Evolutionary conservation across 35 echinoderm and acorn worm species (phyloP).

Genomic region (Apostichopus californicus): DNA sequence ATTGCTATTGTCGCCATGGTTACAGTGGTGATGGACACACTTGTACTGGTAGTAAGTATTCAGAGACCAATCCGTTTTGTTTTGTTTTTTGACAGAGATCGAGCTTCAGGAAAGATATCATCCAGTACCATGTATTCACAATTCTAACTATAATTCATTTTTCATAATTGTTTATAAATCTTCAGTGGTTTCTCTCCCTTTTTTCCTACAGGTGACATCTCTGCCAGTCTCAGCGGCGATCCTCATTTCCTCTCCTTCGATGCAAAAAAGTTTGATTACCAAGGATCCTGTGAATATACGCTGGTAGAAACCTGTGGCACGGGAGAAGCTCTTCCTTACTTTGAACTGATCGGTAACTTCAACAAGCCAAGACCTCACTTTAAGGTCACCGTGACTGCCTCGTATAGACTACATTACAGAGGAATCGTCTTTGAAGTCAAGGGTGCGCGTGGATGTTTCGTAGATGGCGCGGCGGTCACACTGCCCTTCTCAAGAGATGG

Average conservation of each 20-base stretch:
- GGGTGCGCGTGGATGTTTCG: neutral
- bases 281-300: constrained; percentile 26
- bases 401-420: neutral
- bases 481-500: neutral
- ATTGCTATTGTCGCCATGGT: constrained; percentile 42
- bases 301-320: constrained; percentile 12
- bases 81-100: too few relatives aligned
- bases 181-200: neutral
- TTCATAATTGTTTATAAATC: too few relatives aligned
- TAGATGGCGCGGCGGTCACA: neutral
- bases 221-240: neutral
- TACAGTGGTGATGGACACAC: constrained; percentile 48
- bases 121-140: too few relatives aligned
- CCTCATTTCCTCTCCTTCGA: constrained; percentile 12
- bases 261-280: neutral
- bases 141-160: too few relatives aligned
- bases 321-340: neutral
- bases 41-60: constrained; percentile 12
- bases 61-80: too few relatives aligned
- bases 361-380: neutral
- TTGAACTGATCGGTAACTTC: constrained; percentile 20
- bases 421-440: neutral
- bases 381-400: neutral
- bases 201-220: neutral
- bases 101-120: too few relatives aligned